A percentile compares a stretch with the other conserved stretches of the same genome.
Conservation (phyloP, 1,140 invertebrate species). For the Micrasema minimum region DNA sequence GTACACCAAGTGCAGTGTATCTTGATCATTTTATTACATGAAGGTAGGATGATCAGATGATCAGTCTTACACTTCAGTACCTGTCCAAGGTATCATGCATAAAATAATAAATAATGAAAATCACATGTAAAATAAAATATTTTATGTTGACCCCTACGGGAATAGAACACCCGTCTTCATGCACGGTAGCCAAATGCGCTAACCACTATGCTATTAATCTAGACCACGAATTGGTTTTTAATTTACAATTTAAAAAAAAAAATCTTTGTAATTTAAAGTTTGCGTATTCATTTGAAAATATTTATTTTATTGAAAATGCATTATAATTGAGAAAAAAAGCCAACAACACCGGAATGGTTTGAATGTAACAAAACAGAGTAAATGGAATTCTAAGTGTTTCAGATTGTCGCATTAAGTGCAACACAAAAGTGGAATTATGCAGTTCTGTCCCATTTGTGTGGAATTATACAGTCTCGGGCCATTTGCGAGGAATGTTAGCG, state of each 20-base stretch:
- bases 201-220: background rate
- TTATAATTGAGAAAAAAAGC: constrained; percentile 4
- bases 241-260: constrained; percentile 3
- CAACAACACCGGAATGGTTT: background rate
- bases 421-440: constrained; percentile 34
- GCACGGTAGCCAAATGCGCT: background rate
- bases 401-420: constrained; percentile 27
- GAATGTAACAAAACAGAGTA: background rate
- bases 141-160: too few relatives aligned
- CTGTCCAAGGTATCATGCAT: too few relatives aligned
- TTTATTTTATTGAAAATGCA: too few relatives aligned
- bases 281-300: background rate
- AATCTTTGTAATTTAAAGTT: background rate
- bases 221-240: background rate
- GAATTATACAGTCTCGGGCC: constrained; percentile 26
- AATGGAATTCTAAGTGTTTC: constrained; percentile 29
- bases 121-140: background rate
- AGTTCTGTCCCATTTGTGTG: constrained; percentile 17
- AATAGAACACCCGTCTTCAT: background rate
- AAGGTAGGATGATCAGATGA: too few relatives aligned
- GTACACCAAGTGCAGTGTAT: too few relatives aligned
- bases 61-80: too few relatives aligned
- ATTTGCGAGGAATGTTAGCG: constrained; percentile 23
- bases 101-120: background rate
- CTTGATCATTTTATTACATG: too few relatives aligned